Percentiles rank a stretch among this genome's conserved stretches.
Conservation (phyloP, 2,888 invertebrate genomes). For the Cordylochernes scorpioides region DNA sequence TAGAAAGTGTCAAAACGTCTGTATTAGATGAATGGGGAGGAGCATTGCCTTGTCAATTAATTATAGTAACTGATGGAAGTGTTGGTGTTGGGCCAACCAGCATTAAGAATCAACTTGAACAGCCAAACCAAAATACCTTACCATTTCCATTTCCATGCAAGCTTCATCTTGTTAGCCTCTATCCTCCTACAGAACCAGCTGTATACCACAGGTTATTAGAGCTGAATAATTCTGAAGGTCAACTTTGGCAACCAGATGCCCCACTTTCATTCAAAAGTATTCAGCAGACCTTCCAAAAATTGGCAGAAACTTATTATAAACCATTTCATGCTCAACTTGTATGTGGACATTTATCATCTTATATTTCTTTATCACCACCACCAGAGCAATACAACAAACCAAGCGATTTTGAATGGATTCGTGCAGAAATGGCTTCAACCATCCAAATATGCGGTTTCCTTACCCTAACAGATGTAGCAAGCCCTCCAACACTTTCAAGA, state of each 20-base stretch:
- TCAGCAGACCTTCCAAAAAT: conserved; percentile 32
- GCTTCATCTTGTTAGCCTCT: conserved; percentile 30
- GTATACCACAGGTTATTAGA: conserved; percentile 18
- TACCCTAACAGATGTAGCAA: conserved; percentile 58
- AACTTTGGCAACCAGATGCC: conserved; percentile 21
- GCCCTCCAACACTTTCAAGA: conserved; percentile 65
- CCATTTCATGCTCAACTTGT: conserved; percentile 41
- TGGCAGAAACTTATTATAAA: conserved; percentile 43
- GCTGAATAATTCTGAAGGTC: conserved; percentile 23
- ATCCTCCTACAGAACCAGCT: conserved; percentile 19
- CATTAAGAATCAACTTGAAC: conserved; percentile 28
- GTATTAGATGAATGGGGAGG: conserved; percentile 62
- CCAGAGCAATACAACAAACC: conserved; percentile 27
- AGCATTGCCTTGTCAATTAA: conserved; percentile 51
- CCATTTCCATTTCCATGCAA: conserved; percentile 55
- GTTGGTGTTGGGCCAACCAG: conserved; percentile 38
- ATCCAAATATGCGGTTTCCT: conserved; percentile 66
- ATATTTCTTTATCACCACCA: conserved; percentile 42
- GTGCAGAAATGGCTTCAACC: conserved; percentile 36
- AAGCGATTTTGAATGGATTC: conserved; percentile 32
- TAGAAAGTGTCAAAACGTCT: conserved; percentile 48
- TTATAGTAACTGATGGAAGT: conserved; percentile 48
- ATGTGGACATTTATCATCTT: conserved; percentile 45
- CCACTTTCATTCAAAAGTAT: conserved; percentile 21
- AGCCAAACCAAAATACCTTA: conserved; percentile 27